A percentile compares a stretch with the other conserved stretches of the same genome.
These are phyloP conservation scores for Esox masquinongy DNA, from an alignment of 2,797 vertebrate genomes.

Conservation along the genomic window DNA sequence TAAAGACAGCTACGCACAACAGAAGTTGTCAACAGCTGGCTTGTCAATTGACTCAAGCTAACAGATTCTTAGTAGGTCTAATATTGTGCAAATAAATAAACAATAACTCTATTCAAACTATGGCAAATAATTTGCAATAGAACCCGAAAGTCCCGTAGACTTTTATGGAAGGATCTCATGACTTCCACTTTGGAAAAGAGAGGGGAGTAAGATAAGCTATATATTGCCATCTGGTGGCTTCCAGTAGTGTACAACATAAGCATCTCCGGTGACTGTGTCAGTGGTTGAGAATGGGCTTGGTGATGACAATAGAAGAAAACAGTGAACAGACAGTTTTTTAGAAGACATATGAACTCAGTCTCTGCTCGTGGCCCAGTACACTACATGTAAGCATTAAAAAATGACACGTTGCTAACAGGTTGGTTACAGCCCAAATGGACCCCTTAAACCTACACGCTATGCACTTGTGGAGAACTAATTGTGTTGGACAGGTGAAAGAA, in stretches of 20 bases:
- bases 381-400: no score
- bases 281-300: not conserved
- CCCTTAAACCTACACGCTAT: no score
- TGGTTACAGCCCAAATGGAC: no score
- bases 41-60: not conserved
- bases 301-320: not conserved
- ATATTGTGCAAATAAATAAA: not conserved
- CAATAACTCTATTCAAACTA: not conserved
- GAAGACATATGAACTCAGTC: not conserved
- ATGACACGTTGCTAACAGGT: no score
- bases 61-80: not conserved
- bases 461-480: no score
- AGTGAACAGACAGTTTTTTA: not conserved
- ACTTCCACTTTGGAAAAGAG: not conserved
- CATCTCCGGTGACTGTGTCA: not conserved
- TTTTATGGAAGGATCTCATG: not conserved
- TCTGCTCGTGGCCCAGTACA: no score
- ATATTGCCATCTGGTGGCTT: constrained; percentile 89
- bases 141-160: not conserved
- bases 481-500: no score
- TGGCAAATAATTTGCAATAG: not conserved
- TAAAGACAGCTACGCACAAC: no score
- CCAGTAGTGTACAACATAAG: not conserved
- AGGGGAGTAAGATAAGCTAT: constrained; percentile 52
- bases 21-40: no score